Conservation (phyloP, 2,888 invertebrate genomes). For the Epistrophella euchroma region DNA sequence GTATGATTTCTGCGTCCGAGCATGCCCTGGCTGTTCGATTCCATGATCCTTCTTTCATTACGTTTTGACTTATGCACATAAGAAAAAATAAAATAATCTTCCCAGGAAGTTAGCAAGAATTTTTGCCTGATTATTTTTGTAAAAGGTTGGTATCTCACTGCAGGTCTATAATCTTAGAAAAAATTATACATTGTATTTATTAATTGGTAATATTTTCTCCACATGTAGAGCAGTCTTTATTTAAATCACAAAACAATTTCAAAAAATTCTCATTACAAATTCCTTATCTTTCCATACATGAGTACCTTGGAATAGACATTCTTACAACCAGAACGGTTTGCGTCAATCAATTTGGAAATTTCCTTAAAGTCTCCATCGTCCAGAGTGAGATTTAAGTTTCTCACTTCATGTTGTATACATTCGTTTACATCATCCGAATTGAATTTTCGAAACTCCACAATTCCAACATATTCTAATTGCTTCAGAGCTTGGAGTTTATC, state of each 20-base stretch:
- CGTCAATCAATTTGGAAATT: slow-evolving; percentile 78
- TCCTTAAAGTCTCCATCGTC: slow-evolving; percentile 76
- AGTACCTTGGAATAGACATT: slow-evolving; percentile 80
- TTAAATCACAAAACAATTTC: slow-evolving; percentile 53
- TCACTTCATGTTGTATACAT: slow-evolving; percentile 79
- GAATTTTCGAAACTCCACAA: slow-evolving; percentile 79
- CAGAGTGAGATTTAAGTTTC: slow-evolving; percentile 76
- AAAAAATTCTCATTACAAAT: neutral
- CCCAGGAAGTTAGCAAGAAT: too few species aligned
- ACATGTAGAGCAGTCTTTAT: slow-evolving; percentile 62
- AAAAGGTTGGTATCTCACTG: too few species aligned
- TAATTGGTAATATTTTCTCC: slow-evolving; percentile 11
- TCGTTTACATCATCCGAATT: slow-evolving; percentile 77
- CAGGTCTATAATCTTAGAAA: too few species aligned
- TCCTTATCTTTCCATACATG: slow-evolving; percentile 67
- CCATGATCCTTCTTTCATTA: too few species aligned
- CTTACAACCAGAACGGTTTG: slow-evolving; percentile 80
- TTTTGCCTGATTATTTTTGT: too few species aligned
- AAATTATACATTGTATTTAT: neutral
- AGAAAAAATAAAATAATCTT: too few species aligned
- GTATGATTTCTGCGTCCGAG: too few species aligned
- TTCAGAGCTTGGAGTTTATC: slow-evolving; percentile 74
- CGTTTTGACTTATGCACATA: too few species aligned
- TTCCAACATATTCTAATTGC: slow-evolving; percentile 74
- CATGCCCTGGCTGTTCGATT: too few species aligned